phyloP scores from a whole-genome alignment of 2,888 invertebrate species.

The Podabrus alpinus region DNA sequence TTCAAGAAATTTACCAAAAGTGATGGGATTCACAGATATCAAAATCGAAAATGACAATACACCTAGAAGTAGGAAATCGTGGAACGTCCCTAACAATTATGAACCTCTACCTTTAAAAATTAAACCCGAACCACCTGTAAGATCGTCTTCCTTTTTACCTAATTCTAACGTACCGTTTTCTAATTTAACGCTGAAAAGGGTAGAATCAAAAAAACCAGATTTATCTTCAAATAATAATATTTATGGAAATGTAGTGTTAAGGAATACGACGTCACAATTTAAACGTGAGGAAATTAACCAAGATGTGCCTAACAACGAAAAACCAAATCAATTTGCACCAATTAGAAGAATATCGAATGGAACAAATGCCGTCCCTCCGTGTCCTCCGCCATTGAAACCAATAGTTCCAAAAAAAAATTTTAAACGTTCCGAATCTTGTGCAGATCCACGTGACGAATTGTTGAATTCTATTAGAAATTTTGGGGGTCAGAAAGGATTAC shows the following conservation, averaged over 20 bases:
- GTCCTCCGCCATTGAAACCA: slow-evolving; percentile 51
- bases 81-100: slow-evolving; percentile 40
- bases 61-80: slow-evolving; percentile 38
- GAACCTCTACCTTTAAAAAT: slow-evolving; percentile 43
- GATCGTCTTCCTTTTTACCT: slow-evolving; percentile 16
- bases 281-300: slow-evolving; percentile 9
- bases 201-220: slow-evolving; percentile 50
- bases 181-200: slow-evolving; percentile 57
- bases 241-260: slow-evolving; percentile 35
- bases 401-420: slow-evolving; percentile 37
- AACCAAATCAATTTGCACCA: background rate
- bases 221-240: slow-evolving; percentile 11
- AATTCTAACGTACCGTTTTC: slow-evolving; percentile 53
- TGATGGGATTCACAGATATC: slow-evolving; percentile 49
- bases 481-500: slow-evolving; percentile 57
- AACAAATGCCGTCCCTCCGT: slow-evolving; percentile 34
- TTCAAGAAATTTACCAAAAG: slow-evolving; percentile 43
- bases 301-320: slow-evolving; percentile 9
- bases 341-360: background rate
- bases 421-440: slow-evolving; percentile 36
- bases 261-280: slow-evolving; percentile 26
- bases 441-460: slow-evolving; percentile 68
- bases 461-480: slow-evolving; percentile 74
- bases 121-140: slow-evolving; percentile 9
- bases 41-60: slow-evolving; percentile 24